A percentile compares a stretch with the other conserved stretches of the same genome.
Conservation (phyloP, 2,113 vertebrate species). For the Zosterops hypoxanthus region DNA sequence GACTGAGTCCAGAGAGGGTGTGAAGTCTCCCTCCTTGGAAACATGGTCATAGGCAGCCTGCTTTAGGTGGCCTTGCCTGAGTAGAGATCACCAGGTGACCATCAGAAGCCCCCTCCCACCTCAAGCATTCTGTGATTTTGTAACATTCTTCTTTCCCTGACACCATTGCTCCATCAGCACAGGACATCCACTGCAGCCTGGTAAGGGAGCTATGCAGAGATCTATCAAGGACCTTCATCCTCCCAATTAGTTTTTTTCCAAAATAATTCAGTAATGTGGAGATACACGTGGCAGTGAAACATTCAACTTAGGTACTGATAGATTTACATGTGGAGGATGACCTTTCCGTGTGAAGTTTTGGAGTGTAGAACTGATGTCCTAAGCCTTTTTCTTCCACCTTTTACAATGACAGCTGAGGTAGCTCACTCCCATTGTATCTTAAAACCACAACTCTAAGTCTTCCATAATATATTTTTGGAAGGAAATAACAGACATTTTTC, state of each 20-base stretch:
- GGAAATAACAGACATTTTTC: slow-evolving; percentile 21
- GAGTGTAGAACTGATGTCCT: not conserved
- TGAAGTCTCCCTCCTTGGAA: not conserved
- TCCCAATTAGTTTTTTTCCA: not conserved
- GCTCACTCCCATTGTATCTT: not conserved
- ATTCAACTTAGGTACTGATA: not conserved
- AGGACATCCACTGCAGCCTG: not conserved
- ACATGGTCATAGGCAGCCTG: not conserved
- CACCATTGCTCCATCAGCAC: not conserved
- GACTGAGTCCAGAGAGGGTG: not conserved
- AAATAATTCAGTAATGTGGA: not conserved
- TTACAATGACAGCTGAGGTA: not conserved
- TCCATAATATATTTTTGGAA: not conserved
- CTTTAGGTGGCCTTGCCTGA: not conserved
- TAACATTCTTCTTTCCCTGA: not conserved
- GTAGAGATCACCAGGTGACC: not conserved
- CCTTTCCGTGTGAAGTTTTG: not conserved
- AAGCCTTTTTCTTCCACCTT: not conserved
- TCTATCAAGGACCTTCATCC: not conserved
- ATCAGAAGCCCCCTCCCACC: not conserved
- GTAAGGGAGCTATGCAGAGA: not conserved
- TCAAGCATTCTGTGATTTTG: not conserved
- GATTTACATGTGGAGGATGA: not conserved
- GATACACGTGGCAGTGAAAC: not conserved
- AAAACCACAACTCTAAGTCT: slow-evolving; percentile 7